Conservation (phyloP, 2,888 invertebrate species). For the Baccha elongata region DNA sequence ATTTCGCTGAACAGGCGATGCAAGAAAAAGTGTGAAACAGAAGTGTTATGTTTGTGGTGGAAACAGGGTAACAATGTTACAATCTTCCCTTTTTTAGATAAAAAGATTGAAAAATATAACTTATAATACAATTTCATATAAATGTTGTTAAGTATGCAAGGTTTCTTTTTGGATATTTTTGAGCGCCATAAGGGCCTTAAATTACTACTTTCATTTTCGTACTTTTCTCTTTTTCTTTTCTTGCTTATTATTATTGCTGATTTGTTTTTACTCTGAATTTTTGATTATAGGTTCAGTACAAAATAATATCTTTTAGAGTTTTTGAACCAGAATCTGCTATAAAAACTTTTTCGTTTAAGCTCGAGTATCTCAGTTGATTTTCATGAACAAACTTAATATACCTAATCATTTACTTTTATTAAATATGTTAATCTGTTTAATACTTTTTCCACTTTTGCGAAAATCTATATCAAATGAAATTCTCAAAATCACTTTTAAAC, state of each 20-base stretch:
- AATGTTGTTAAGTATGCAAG: background rate
- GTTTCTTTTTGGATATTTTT: background rate
- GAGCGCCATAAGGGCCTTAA: background rate
- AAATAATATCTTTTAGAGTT: background rate
- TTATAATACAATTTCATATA: background rate
- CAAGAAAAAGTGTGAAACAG: no score
- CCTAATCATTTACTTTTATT: constrained; percentile 14
- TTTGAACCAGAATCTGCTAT: constrained; percentile 10
- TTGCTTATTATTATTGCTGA: background rate
- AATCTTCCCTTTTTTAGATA: constrained; percentile 7
- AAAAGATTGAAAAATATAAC: background rate
- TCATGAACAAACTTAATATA: no score
- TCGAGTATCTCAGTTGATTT: no score
- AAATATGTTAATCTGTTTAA: no score
- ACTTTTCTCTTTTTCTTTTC: background rate
- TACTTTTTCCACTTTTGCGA: constrained; percentile 5
- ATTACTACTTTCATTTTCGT: background rate
- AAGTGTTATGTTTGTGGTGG: no score
- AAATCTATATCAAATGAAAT: constrained; percentile 4
- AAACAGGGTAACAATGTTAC: background rate
- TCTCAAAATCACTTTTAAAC: no score
- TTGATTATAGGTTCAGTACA: background rate
- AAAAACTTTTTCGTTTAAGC: constrained; percentile 15
- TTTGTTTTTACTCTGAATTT: no score
- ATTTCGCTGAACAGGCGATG: no score